A percentile compares a stretch with the other conserved stretches of the same genome.
Evolutionary conservation across 2,113 vertebrate species (phyloP).

Genomic region (Calypte anna): DNA sequence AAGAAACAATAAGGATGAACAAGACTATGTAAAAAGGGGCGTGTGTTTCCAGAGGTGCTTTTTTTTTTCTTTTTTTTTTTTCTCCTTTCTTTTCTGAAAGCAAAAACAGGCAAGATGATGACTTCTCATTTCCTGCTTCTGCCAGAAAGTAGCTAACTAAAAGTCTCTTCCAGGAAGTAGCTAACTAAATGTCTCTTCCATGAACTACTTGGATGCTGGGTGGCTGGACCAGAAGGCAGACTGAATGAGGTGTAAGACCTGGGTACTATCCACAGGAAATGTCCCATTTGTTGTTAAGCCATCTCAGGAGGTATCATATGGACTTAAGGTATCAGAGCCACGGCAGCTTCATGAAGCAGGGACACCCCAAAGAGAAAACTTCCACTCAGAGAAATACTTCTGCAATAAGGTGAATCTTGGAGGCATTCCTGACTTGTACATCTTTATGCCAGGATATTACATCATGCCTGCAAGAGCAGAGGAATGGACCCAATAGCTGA

Average conservation of each 20-base stretch:
- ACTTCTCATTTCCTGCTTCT: constrained; percentile 32
- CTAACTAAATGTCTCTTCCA: not conserved
- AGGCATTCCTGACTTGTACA: not conserved
- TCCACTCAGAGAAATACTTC: not conserved
- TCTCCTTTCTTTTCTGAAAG: not conserved
- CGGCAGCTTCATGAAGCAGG: not conserved
- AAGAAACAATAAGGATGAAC: not conserved
- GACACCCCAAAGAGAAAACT: not conserved
- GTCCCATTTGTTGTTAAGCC: not conserved
- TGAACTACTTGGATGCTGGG: not conserved
- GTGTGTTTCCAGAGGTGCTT: not conserved
- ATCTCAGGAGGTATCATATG: not conserved
- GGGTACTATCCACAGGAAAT: not conserved
- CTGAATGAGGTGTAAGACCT: not conserved
- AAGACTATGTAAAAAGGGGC: not conserved
- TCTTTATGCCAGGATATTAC: not conserved
- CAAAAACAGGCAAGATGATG: not conserved
- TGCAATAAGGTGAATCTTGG: not conserved
- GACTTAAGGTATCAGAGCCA: rapidly evolving
- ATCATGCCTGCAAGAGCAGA: not conserved
- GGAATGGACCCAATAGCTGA: not conserved
- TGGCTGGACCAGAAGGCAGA: not conserved
- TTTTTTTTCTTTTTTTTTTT: not conserved
- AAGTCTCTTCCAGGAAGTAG: not conserved
- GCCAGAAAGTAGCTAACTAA: not conserved